Conservation (phyloP, 2,797 vertebrate species). For the Eidolon dupreanum region DNA sequence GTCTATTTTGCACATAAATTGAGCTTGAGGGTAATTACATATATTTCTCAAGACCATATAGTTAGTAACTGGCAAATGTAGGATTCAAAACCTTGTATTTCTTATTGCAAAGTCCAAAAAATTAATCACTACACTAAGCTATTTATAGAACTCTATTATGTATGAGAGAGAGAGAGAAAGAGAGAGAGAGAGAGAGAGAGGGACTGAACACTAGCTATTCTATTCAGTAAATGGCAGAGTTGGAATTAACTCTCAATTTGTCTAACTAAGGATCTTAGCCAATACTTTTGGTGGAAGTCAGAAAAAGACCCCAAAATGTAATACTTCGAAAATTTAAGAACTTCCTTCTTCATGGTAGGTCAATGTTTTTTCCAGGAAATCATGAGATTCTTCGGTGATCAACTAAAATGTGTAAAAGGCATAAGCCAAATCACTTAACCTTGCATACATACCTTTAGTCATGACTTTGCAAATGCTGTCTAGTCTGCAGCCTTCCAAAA, state of each 20-base stretch:
- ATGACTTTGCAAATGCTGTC: background rate
- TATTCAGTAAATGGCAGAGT: conserved; percentile 29
- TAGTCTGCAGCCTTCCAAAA: background rate
- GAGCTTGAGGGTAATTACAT: background rate
- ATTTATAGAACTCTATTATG: background rate
- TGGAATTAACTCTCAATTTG: conserved; percentile 1
- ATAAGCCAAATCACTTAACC: background rate
- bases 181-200: background rate
- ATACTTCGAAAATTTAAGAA: background rate
- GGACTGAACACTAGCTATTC: background rate
- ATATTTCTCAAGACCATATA: background rate
- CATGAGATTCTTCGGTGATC: background rate
- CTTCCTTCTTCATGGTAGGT: background rate
- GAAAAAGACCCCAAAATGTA: background rate
- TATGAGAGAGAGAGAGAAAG: background rate
- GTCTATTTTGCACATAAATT: background rate
- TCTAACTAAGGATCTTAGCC: conserved; percentile 1
- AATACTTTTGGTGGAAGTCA: background rate
- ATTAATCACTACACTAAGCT: conserved; percentile 1
- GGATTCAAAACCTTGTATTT: conserved; percentile 5
- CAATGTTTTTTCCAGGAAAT: background rate
- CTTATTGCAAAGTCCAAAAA: background rate
- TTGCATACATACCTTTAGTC: background rate
- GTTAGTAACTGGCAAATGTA: background rate
- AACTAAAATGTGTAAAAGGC: background rate